phyloP scores from a whole-genome alignment of 2,888 invertebrate species.

The Microctonus hyperodae region DNA sequence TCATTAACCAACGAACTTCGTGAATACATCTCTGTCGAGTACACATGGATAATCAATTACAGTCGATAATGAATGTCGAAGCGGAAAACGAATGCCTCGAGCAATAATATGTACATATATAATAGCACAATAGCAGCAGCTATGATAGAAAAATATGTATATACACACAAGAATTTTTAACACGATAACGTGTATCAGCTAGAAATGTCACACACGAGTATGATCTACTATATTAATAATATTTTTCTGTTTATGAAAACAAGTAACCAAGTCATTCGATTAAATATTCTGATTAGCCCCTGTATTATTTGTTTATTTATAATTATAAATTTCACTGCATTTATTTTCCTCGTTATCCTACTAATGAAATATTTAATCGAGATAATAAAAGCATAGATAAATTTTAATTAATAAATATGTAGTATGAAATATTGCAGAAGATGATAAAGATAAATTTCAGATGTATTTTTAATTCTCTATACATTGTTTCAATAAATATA shows the following conservation, averaged over 20 bases:
- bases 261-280: conserved; percentile 45
- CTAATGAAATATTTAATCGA: conserved; percentile 39
- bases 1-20: conserved; percentile 19
- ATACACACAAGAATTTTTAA: conserved; percentile 9
- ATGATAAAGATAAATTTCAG: conserved; percentile 5
- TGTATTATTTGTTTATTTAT: conserved; percentile 36
- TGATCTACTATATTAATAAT: background rate
- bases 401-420: background rate
- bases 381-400: background rate
- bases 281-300: conserved; percentile 38
- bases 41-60: conserved; percentile 25
- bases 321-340: conserved; percentile 38
- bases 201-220: conserved; percentile 19
- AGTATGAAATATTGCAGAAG: background rate
- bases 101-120: conserved; percentile 1
- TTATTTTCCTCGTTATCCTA: conserved; percentile 41
- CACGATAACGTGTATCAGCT: conserved; percentile 1
- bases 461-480: background rate
- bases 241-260: background rate
- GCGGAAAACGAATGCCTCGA: conserved; percentile 15
- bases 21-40: conserved; percentile 8
- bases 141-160: background rate
- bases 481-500: background rate
- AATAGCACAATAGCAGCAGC: background rate
- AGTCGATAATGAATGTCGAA: conserved; percentile 21